Conservation (phyloP, 2,888 invertebrate genomes). For the Brachyptera putata region DNA sequence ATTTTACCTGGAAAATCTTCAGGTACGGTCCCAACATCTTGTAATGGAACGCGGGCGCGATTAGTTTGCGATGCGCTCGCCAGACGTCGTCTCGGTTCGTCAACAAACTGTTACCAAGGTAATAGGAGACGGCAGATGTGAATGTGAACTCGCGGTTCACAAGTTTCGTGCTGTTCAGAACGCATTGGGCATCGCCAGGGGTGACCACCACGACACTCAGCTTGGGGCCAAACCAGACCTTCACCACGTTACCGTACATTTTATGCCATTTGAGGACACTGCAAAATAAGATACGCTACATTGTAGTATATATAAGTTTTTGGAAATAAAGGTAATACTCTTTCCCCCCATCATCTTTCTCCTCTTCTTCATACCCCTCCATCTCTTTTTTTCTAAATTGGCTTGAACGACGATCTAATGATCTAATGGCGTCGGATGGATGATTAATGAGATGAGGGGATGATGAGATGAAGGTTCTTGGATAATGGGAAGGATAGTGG, state of each 20-base stretch:
- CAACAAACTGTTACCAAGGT: constrained; percentile 14
- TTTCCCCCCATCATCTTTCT: too few species aligned
- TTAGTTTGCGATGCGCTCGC: constrained; percentile 27
- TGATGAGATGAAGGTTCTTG: too few species aligned
- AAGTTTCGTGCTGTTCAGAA: background rate
- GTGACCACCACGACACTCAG: background rate
- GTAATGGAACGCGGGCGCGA: constrained; percentile 22
- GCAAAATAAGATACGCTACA: too few species aligned
- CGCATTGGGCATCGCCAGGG: background rate
- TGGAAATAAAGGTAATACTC: too few species aligned
- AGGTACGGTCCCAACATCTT: constrained; percentile 24
- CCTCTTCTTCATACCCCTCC: too few species aligned
- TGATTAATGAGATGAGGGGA: too few species aligned
- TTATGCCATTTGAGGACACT: background rate
- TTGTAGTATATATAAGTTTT: too few species aligned
- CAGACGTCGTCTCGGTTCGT: constrained; percentile 16
- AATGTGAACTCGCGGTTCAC: background rate
- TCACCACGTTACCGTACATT: background rate
- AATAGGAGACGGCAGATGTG: background rate
- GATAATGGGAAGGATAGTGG: too few species aligned
- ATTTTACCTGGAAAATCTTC: constrained; percentile 13
- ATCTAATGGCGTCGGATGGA: too few species aligned
- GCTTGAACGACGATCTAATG: too few species aligned
- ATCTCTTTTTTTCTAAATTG: too few species aligned
- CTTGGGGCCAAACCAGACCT: background rate